Percentiles rank a stretch among this genome's conserved stretches.
phyloP scores from a whole-genome alignment of 92 coral and sea anemone species.

The Nematostella vectensis region DNA sequence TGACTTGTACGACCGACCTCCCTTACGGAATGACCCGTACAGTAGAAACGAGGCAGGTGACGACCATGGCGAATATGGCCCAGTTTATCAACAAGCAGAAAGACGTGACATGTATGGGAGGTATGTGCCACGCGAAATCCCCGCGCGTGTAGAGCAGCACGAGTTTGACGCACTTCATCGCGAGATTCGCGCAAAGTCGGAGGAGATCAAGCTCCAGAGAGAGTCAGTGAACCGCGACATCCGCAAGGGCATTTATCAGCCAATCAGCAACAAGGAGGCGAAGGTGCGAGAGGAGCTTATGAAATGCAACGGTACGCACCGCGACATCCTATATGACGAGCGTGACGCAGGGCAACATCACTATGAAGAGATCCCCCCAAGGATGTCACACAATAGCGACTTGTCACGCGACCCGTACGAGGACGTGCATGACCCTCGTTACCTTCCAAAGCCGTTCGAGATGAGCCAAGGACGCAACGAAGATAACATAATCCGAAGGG shows the following conservation, averaged over 20 bases:
- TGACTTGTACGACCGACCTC: no score
- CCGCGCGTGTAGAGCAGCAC: no score
- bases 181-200: background rate
- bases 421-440: background rate
- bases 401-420: background rate
- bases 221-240: background rate
- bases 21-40: no score
- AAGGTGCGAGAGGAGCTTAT: background rate
- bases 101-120: no score
- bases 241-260: background rate
- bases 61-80: no score
- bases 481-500: background rate
- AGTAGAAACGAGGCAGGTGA: no score
- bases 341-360: conserved; percentile 1
- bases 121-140: no score
- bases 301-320: background rate
- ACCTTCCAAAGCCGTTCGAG: background rate
- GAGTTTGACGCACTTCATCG: background rate
- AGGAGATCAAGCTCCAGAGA: background rate
- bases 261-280: background rate
- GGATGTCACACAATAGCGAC: no score
- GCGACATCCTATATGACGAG: background rate
- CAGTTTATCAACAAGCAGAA: no score
- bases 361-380: no score
- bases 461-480: background rate